Evolutionary conservation across 2,113 vertebrate species (phyloP), one percentile per base, ranked within the genome.

Genomic region (Limnothrissa miodon): DNA sequence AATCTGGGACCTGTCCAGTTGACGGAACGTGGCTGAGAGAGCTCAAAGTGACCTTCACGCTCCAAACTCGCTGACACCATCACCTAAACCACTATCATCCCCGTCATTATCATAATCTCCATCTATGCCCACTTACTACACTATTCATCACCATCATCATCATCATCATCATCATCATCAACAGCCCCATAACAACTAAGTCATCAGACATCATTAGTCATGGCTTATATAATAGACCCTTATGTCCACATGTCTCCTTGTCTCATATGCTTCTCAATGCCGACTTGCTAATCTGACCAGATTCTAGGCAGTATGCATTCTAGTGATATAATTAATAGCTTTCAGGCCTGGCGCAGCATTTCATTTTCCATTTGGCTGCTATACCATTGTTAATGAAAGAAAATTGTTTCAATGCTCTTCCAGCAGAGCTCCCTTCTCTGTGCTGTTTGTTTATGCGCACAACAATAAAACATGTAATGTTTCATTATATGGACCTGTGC

Each of bases 1-100:
- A 86, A 80, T 86, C 46, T 81, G 81, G 82, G 83, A 89, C 78
- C 80, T 39, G 48, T 84, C 83, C 46, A 29, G 36, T 78, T 45
- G 80, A 33, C 42, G 51, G 81, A 56, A 51, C 80, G 19, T 39
- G 56, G 66, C 80, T 79, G 53, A 23, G 25, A 46, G 44, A 45
- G 48, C 29, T 36, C n/a, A 51, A 39, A 59, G 1, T 23, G 15
- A 21, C 39, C 42, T 78, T 23, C n/a, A 17, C 29, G 66, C 66
- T 36, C 66, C 11, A 21, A 4, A 33, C 66, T 74, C 66, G 5
- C 33, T 17, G 33, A 33, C 66, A 62, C 36, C 66, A 82, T 21
- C 17, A 80, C 42, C 62, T 80, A 33, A 13, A 80, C n/a, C 62
- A 25, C 29, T 33, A 74, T 74, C 66, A 74, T 74, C 66, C 25